Percentiles rank a stretch among this genome's conserved stretches.
phyloP scores from a whole-genome alignment of 2,888 invertebrate species.

The Cecidostiba fungosa region DNA sequence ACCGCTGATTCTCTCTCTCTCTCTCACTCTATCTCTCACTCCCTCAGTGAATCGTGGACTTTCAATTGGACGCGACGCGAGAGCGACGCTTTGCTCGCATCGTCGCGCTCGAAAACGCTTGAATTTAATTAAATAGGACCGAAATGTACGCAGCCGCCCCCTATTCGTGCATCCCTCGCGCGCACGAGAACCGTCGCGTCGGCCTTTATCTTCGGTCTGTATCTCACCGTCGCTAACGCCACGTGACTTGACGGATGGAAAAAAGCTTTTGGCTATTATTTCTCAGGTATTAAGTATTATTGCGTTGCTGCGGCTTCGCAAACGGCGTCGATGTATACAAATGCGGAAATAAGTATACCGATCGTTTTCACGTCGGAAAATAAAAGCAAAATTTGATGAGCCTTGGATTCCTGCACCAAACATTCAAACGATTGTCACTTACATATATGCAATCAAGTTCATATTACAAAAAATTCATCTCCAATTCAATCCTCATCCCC shows the following conservation, averaged over 20 bases:
- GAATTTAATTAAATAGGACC: conserved; percentile 78
- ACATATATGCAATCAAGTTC: background rate
- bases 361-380: too few species aligned
- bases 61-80: conserved; percentile 51
- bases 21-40: conserved; percentile 54
- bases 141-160: conserved; percentile 24
- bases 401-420: too few species aligned
- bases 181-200: conserved; percentile 37
- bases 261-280: background rate
- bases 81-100: conserved; percentile 62
- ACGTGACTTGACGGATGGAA: background rate
- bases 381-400: too few species aligned
- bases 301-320: background rate
- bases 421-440: too few species aligned
- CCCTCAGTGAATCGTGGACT: conserved; percentile 37
- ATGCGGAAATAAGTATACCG: too few species aligned
- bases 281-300: background rate
- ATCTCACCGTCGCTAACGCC: background rate
- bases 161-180: conserved; percentile 17
- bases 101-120: conserved; percentile 73
- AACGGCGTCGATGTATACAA: too few species aligned
- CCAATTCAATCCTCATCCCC: background rate
- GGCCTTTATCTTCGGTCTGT: conserved; percentile 11
- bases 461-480: background rate
- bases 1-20: conserved; percentile 54